Conservation (phyloP, 92 coral and sea anemone species). For the Meandrina meandrites region DNA sequence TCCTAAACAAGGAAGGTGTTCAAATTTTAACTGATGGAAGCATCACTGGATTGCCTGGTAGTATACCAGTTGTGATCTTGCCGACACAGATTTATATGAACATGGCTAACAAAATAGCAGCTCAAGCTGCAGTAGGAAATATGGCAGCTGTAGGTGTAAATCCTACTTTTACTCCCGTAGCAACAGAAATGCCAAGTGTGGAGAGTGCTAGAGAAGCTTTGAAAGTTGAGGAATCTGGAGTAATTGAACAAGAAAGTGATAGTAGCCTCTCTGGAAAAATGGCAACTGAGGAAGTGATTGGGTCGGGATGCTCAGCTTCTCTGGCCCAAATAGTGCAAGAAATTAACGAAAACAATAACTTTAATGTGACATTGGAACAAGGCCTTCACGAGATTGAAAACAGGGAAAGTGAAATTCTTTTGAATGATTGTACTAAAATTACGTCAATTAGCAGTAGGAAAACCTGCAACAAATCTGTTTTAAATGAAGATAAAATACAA, state of each 20-base stretch:
- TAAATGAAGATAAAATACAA: neutral
- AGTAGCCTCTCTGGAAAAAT: neutral
- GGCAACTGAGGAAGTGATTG: neutral
- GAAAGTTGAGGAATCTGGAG: neutral
- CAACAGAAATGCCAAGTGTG: constrained; percentile 14
- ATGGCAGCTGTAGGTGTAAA: constrained; percentile 36
- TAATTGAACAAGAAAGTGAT: neutral
- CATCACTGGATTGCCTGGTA: constrained; percentile 15
- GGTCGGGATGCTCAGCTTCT: constrained; percentile 20
- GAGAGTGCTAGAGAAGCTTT: neutral
- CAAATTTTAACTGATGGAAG: constrained; percentile 17
- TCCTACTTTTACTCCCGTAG: constrained; percentile 19
- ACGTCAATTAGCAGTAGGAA: neutral
- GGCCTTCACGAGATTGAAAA: constrained; percentile 32
- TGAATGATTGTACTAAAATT: neutral
- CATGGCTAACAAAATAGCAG: constrained; percentile 63
- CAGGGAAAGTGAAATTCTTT: constrained; percentile 14
- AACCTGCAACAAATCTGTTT: neutral
- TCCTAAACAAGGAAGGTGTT: constrained; percentile 2
- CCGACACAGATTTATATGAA: constrained; percentile 67
- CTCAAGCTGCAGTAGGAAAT: constrained; percentile 50
- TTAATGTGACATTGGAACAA: constrained; percentile 13
- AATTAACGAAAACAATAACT: neutral
- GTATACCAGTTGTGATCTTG: constrained; percentile 61
- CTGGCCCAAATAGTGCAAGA: neutral